Conservation (phyloP, 2,113 vertebrate genomes). For the Triplophysa siluroides region DNA sequence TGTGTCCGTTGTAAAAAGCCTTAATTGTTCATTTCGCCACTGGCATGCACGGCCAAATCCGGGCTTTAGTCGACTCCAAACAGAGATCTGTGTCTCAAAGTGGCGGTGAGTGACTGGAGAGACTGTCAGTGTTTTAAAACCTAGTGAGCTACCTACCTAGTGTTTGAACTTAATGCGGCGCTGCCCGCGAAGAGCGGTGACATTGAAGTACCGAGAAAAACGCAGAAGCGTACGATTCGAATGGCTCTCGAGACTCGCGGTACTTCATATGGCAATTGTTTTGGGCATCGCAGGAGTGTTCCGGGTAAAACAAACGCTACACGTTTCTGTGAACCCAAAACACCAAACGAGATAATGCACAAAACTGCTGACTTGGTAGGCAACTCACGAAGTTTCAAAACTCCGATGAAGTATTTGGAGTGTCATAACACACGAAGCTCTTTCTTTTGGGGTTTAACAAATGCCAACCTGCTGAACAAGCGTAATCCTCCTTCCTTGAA, state of each 20-base stretch:
- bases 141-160: slow-evolving; percentile 4
- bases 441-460: slow-evolving; percentile 39
- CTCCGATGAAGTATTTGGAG: not conserved
- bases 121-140: slow-evolving; percentile 50
- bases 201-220: too few relatives aligned
- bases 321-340: not conserved
- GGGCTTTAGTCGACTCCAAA: slow-evolving; percentile 84
- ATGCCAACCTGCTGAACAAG: slow-evolving; percentile 21
- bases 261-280: not conserved
- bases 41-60: slow-evolving; percentile 77
- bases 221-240: too few relatives aligned
- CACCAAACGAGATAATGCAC: not conserved
- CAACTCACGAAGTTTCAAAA: slow-evolving; percentile 4
- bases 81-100: slow-evolving; percentile 82
- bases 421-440: slow-evolving; percentile 22
- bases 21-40: slow-evolving; percentile 6
- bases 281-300: not conserved
- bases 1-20: slow-evolving; percentile 27
- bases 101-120: slow-evolving; percentile 87
- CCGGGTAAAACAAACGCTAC: not conserved
- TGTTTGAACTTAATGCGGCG: slow-evolving; percentile 19
- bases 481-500: slow-evolving; percentile 15
- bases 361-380: not conserved
- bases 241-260: not conserved
- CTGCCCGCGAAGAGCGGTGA: too few relatives aligned